Evolutionary conservation across 2,113 vertebrate genomes (phyloP), one percentile per base, ranked within the genome.

Genomic region (Propithecus coquereli): DNA sequence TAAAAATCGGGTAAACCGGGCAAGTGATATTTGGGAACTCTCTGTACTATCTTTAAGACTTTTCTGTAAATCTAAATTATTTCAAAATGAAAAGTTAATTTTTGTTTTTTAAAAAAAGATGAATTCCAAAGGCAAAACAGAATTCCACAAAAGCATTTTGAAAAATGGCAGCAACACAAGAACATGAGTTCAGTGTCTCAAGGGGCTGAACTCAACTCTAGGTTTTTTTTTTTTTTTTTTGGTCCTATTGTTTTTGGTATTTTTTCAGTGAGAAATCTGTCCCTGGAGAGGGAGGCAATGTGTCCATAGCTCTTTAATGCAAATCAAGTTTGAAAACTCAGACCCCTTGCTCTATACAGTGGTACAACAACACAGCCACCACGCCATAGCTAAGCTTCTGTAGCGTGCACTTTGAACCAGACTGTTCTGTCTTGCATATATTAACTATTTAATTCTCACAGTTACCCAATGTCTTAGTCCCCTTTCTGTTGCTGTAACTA

Each of bases 51-150:
- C 80, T 76, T 74, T 59, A 37, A 4, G 47, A 79, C 13, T 66
- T 82, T 76, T 65, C 34, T 82, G 22, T 34, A 71, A 96, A 82
- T 76, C 30, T 54, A 61, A 81, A 22, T 8, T 83, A 70, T 87
- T 79, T 37, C 40, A 59, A 45, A 87, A 65, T 83, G 47, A 47
- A 43, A 84, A 81, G 22, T 79, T 70, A 3, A n/a, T 73, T 81
- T 90, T 68, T 70, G 47, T 73, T 71, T 3, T 25, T 22, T 30
- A 82, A 70, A 61, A 59, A 47, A 66, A 3, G 43, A 30, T 43
- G 45, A 30, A 73, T 68, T 30, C 57, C 20, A 40, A 59, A 18
- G 17, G 30, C 66, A 71, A 76, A 82, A 30, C 52, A 52, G 65
- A 84, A 79, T 73, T 32, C 27, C 57, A 40, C 9, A 82, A 16